A percentile compares a stretch with the other conserved stretches of the same genome.
phyloP scores from a whole-genome alignment of 2,113 vertebrate genomes.

The Apodemus speciosus region DNA sequence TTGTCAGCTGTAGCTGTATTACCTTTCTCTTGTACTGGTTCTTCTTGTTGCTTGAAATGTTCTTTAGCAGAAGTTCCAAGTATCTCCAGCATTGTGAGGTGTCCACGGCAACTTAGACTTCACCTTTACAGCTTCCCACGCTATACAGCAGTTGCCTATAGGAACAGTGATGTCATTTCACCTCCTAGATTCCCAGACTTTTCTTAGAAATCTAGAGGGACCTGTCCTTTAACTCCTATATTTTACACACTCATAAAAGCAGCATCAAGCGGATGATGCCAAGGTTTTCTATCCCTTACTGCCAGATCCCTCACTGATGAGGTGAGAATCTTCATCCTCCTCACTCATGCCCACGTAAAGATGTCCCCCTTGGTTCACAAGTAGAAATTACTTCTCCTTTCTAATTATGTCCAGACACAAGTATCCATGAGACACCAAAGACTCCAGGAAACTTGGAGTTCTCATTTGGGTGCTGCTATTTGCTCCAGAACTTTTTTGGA shows the following conservation, averaged over 20 bases:
- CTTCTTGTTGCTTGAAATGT: neutral
- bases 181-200: neutral
- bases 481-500: neutral
- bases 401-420: neutral
- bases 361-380: neutral
- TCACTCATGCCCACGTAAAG: neutral
- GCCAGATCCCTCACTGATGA: neutral
- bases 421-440: neutral
- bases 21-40: neutral
- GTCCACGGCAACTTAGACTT: neutral
- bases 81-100: neutral
- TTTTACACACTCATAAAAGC: neutral
- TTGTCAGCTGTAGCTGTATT: neutral
- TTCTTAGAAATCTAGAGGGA: neutral
- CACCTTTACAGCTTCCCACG: neutral
- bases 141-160: neutral
- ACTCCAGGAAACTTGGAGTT: neutral
- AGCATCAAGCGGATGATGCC: too few species aligned
- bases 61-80: neutral
- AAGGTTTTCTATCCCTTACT: neutral
- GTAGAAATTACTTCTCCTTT: too few species aligned
- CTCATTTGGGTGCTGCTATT: neutral
- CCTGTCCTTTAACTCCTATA: neutral
- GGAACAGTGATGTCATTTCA: neutral
- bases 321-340: too few species aligned